Conservation (phyloP, 2,797 vertebrate genomes). For the Spheniscus humboldti region DNA sequence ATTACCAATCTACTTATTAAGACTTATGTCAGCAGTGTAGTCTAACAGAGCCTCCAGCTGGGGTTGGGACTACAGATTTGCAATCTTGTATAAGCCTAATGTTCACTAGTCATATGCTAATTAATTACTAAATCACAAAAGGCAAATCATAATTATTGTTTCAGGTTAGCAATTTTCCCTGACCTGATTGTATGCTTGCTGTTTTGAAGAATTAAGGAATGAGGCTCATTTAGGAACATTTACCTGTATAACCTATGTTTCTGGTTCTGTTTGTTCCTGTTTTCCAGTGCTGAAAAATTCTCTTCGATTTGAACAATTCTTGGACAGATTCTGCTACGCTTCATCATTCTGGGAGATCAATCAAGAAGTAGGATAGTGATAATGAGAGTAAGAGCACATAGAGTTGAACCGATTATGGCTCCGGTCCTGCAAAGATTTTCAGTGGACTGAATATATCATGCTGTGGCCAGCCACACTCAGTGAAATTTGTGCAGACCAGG, state of each 20-base stretch:
- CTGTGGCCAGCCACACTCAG: background rate
- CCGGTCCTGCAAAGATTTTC: background rate
- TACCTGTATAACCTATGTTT: background rate
- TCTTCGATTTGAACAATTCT: background rate
- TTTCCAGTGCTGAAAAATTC: background rate
- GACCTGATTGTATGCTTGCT: slow-evolving; percentile 36
- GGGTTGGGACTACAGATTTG: slow-evolving; percentile 34
- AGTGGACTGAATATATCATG: background rate
- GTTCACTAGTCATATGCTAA: slow-evolving; percentile 36
- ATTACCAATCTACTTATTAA: slow-evolving; percentile 50
- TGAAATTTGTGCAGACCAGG: background rate
- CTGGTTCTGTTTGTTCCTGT: background rate
- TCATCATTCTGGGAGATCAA: background rate
- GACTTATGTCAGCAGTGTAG: slow-evolving; percentile 29
- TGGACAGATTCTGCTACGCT: background rate
- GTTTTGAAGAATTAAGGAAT: slow-evolving; percentile 29
- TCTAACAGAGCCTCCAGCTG: slow-evolving; percentile 38
- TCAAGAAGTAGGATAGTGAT: background rate
- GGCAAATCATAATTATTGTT: slow-evolving; percentile 56
- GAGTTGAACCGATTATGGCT: background rate
- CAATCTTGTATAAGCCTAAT: slow-evolving; percentile 30
- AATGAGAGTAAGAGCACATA: background rate
- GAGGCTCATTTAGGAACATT: slow-evolving; percentile 15
- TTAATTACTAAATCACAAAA: slow-evolving; percentile 61
- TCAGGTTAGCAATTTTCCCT: slow-evolving; percentile 23